These are phyloP conservation scores for Morus bassanus DNA, from an alignment of 2,797 vertebrate species.

Conservation along the genomic window DNA sequence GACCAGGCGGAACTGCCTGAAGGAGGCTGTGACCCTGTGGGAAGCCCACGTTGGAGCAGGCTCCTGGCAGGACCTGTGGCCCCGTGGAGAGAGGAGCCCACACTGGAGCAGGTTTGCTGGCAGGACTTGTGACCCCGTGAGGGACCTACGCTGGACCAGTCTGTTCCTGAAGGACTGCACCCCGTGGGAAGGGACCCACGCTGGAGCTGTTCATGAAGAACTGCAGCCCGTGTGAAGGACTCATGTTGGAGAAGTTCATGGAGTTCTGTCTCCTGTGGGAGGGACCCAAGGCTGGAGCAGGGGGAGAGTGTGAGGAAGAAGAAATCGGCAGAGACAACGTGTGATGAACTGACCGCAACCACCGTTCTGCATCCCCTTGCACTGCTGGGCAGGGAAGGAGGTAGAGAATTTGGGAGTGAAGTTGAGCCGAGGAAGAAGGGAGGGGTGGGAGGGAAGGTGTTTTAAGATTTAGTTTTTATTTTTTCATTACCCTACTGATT, in stretches of 20 bases:
- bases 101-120: not conserved
- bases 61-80: not conserved
- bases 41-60: no score
- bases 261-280: not conserved
- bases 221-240: no score
- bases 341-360: no score
- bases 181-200: no score
- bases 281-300: not conserved
- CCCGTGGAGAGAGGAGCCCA: not conserved
- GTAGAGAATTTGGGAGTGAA: not conserved
- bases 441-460: not conserved
- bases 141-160: no score
- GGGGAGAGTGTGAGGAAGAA: not conserved
- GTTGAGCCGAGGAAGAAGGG: not conserved
- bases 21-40: not conserved
- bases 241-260: not conserved
- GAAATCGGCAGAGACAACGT: not conserved
- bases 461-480: not conserved
- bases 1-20: not conserved
- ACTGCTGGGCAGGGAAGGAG: rapidly evolving
- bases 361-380: not conserved
- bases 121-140: not conserved
- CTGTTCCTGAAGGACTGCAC: no score
- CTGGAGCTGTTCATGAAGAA: no score
- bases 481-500: not conserved